phyloP scores from a whole-genome alignment of 2,888 invertebrate species.

The Graphium colonna region DNA sequence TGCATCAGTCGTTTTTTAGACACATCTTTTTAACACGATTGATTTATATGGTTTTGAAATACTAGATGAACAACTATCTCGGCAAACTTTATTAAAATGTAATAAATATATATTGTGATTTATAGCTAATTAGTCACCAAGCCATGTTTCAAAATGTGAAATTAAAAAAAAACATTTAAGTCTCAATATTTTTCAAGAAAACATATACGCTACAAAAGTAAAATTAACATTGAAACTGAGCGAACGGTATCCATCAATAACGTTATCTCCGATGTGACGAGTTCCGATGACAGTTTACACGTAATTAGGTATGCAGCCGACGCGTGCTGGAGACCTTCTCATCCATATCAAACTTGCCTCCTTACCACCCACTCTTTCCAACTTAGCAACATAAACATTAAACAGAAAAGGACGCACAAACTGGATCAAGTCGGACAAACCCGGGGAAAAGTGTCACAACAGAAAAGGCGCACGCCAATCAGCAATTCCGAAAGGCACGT shows the following conservation, averaged over 20 bases:
- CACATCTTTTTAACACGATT: too few relatives aligned
- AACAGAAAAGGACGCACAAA: constrained; percentile 46
- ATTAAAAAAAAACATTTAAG: too few relatives aligned
- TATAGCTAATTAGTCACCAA: too few relatives aligned
- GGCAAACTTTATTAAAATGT: too few relatives aligned
- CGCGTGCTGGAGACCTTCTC: constrained; percentile 52
- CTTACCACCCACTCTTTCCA: constrained; percentile 47
- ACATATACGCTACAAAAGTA: background rate
- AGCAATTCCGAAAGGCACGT: constrained; percentile 51
- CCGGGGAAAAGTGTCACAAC: constrained; percentile 78
- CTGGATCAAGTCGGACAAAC: constrained; percentile 61
- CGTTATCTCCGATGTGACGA: constrained; percentile 60
- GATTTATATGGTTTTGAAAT: too few relatives aligned
- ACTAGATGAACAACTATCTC: too few relatives aligned
- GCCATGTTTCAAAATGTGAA: too few relatives aligned
- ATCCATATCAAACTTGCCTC: constrained; percentile 63
- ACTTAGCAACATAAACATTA: constrained; percentile 29
- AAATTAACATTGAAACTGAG: background rate
- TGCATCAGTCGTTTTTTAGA: too few relatives aligned
- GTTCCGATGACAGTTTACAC: constrained; percentile 63
- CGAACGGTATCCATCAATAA: constrained; percentile 32
- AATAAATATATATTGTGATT: too few relatives aligned
- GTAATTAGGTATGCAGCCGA: constrained; percentile 61
- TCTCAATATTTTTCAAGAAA: too few relatives aligned
- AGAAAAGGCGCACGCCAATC: constrained; percentile 60